Conservation (phyloP, 1,140 invertebrate species). For the Drosophila azteca region DNA sequence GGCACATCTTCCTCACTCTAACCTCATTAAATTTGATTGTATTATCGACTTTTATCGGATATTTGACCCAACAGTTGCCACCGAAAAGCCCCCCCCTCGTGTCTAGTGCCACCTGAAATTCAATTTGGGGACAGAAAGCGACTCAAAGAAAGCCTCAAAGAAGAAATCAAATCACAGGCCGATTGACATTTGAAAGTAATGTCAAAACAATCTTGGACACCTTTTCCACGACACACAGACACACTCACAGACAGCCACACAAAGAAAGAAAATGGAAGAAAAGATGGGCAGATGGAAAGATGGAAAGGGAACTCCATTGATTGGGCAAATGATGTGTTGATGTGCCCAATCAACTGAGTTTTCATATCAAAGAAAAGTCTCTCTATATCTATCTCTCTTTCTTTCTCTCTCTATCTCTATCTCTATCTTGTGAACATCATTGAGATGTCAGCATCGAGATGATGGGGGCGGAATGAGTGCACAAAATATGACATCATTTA, state of each 20-base stretch:
- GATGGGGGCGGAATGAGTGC: slow-evolving; percentile 5
- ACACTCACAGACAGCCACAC: background rate
- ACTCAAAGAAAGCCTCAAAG: slow-evolving; percentile 35
- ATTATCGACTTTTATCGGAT: slow-evolving; percentile 76
- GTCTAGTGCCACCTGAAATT: slow-evolving; percentile 48
- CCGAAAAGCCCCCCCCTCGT: slow-evolving; percentile 8
- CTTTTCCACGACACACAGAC: slow-evolving; percentile 41
- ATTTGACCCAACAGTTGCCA: slow-evolving; percentile 57
- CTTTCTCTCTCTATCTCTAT: background rate
- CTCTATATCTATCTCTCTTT: background rate
- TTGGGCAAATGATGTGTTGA: slow-evolving; percentile 76
- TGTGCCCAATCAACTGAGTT: slow-evolving; percentile 70
- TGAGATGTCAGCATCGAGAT: background rate
- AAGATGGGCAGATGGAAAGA: background rate
- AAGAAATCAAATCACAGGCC: slow-evolving; percentile 61
- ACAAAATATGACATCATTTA: slow-evolving; percentile 56
- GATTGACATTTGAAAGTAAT: slow-evolving; percentile 80
- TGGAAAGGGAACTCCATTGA: slow-evolving; percentile 33
- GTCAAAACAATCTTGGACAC: slow-evolving; percentile 78
- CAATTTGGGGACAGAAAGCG: slow-evolving; percentile 61
- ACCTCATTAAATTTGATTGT: slow-evolving; percentile 78
- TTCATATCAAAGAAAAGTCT: slow-evolving; percentile 50
- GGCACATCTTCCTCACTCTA: slow-evolving; percentile 34
- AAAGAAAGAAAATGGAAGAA: background rate
- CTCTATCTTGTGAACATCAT: slow-evolving; percentile 1